phyloP scores from a whole-genome alignment of 1,140 invertebrate species.

The Manduca sexta region DNA sequence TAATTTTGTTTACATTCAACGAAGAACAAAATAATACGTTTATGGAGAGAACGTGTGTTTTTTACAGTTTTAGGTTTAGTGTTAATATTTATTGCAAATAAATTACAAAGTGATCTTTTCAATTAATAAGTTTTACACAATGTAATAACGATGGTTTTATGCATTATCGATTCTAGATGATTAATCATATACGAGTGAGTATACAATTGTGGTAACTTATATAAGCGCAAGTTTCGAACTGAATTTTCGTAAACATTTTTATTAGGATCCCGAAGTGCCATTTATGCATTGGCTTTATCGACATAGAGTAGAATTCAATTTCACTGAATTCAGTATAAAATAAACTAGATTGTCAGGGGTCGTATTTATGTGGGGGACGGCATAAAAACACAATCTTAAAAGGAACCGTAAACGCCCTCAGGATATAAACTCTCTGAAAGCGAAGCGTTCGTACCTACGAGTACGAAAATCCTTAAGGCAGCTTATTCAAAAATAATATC shows the following conservation, averaged over 20 bases:
- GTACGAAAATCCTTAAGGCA: conserved; percentile 3
- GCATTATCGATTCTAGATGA: too few relatives aligned
- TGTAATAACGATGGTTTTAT: too few relatives aligned
- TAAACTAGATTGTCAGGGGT: conserved; percentile 26
- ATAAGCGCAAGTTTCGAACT: neutral
- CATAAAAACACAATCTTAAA: conserved; percentile 27
- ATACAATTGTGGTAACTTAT: neutral
- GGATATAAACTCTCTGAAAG: conserved; percentile 15
- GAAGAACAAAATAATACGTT: too few relatives aligned
- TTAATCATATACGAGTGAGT: too few relatives aligned
- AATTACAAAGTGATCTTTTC: too few relatives aligned
- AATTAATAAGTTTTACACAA: too few relatives aligned
- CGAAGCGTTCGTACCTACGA: neutral
- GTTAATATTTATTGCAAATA: too few relatives aligned
- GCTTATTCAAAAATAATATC: conserved; percentile 3
- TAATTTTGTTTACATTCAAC: neutral
- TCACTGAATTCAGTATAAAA: conserved; percentile 25
- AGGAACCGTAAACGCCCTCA: conserved; percentile 20
- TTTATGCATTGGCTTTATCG: conserved; percentile 21
- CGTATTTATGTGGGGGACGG: conserved; percentile 23
- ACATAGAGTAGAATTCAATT: conserved; percentile 23
- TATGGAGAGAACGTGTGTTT: too few relatives aligned
- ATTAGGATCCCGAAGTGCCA: conserved; percentile 13
- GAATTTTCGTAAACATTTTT: conserved; percentile 20
- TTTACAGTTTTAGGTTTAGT: too few relatives aligned